Conservation (phyloP, 2,113 vertebrate genomes). For the Pollimyrus isidori region DNA sequence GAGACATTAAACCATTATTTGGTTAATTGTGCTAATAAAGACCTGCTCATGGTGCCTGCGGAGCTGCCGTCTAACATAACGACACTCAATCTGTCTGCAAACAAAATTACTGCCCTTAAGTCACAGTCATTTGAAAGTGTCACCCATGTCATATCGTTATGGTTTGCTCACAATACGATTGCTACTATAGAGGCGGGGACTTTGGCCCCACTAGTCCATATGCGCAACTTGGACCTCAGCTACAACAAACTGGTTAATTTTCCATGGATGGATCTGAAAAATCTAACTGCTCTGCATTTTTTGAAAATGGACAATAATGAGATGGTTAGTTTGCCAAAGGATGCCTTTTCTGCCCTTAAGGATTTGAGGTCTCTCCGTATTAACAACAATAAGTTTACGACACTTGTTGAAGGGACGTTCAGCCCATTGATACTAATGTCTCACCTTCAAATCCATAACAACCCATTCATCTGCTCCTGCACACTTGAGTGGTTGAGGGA, state of each 20-base stretch:
- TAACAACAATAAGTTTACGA: conserved; percentile 82
- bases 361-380: conserved; percentile 88
- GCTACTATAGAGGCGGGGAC: conserved; percentile 69
- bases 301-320: conserved; percentile 97
- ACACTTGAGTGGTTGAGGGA: conserved; percentile 81
- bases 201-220: conserved; percentile 72
- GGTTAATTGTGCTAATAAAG: conserved; percentile 91
- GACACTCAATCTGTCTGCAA: conserved; percentile 88
- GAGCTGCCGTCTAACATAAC: conserved; percentile 84
- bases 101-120: conserved; percentile 76
- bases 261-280: conserved; percentile 83
- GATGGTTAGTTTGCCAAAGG: conserved; percentile 72
- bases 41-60: conserved; percentile 73
- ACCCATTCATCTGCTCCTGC: conserved; percentile 88
- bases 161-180: conserved; percentile 90
- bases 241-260: conserved; percentile 84
- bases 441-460: conserved; percentile 88
- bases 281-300: conserved; percentile 82
- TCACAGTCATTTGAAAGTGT: conserved; percentile 71
- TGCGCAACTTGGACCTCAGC: conserved; percentile 91
- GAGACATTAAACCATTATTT: conserved; percentile 83
- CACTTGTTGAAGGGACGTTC: conserved; percentile 79
- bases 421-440: conserved; percentile 72
- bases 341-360: conserved; percentile 73
- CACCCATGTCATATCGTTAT: conserved; percentile 81